Percentiles rank a stretch among this genome's conserved stretches.
Conservation (phyloP, 2,113 vertebrate genomes). For the Tyto alba region DNA sequence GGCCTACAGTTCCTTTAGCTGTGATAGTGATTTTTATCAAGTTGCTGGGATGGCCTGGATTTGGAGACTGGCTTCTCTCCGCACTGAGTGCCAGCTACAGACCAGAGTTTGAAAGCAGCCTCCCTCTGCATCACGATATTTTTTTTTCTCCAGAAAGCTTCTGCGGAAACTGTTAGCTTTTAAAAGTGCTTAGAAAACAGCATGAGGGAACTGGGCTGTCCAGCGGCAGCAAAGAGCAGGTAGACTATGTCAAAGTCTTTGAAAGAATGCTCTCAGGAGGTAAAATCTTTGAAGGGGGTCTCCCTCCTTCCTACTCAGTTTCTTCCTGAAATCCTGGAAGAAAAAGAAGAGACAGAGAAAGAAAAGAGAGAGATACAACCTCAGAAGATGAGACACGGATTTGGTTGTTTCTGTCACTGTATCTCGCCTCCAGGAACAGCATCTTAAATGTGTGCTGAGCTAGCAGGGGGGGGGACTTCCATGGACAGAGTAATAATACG, state of each 20-base stretch:
- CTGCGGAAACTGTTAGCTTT: not conserved
- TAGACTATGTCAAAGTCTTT: not conserved
- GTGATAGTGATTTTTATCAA: not conserved
- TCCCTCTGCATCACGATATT: not conserved
- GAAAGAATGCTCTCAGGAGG: not conserved
- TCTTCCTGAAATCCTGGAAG: not conserved
- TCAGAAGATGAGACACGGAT: not conserved
- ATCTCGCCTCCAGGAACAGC: not conserved
- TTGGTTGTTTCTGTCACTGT: not conserved
- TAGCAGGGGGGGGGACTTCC: not conserved
- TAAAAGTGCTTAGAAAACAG: conserved; percentile 1
- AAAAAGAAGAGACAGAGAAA: not conserved
- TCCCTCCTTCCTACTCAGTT: not conserved
- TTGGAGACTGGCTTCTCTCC: not conserved
- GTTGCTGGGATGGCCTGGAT: not conserved
- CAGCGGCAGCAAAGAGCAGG: not conserved
- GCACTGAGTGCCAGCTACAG: not conserved
- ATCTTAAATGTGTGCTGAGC: not conserved
- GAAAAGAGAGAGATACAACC: not conserved
- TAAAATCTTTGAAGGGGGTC: conserved; percentile 16
- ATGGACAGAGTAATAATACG: not conserved
- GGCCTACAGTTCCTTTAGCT: not conserved
- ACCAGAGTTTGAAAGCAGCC: not conserved
- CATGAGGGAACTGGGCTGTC: not conserved
- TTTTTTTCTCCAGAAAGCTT: not conserved